Evolutionary conservation across 2,113 vertebrate species (phyloP), one percentile per base, ranked within the genome.

Genomic region (Sialia sialis): DNA sequence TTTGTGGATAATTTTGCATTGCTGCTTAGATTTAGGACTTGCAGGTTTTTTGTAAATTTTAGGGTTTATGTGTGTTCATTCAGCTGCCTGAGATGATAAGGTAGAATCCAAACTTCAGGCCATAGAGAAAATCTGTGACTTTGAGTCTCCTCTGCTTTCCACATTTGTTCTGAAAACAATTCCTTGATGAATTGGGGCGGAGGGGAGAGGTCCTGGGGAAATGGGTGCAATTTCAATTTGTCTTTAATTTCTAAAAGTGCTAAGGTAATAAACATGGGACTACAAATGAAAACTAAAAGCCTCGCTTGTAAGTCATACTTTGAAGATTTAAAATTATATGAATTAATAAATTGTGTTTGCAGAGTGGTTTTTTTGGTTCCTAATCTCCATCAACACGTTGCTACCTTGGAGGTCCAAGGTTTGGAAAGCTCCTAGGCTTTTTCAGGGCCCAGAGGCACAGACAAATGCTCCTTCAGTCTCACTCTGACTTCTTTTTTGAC

Each of bases 121-220:
- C 11, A 14, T 26, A 60, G 69, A 73, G 17, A 30, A 66, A 3
- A 27, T 75, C 12, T 51, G 22, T 56, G 43, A 29, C 46, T 76
- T 67, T 41, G 32, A 41, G 10, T 70, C 49, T 68, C 6, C 11
- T 3, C 11, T 75, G 10, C 69, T 89, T 81, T 68, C 48, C 21
- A 6, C 12, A 8, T 41, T 51, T 67, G 10, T 80, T 86, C 58
- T 56, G 23, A 78, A 17, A 78, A 17, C 30, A 79, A 16, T 32
- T 30, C 15, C 20, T 59, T 63, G 29, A 20, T 58, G 56, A 77
- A 27, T 10, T 75, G 9, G n/a, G 5, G 30, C 2, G 9, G 4
- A 11, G 3, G 2, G 7, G 10, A 7, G 4, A 2, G 25, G 7
- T 32, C 34, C 8, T 13, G 54, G 27, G 13, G 13, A 29, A 68